A percentile compares a stretch with the other conserved stretches of the same genome.
Evolutionary conservation across 2,888 invertebrate species (phyloP).

Genomic region (Imbricaverruca yamaguchii): DNA sequence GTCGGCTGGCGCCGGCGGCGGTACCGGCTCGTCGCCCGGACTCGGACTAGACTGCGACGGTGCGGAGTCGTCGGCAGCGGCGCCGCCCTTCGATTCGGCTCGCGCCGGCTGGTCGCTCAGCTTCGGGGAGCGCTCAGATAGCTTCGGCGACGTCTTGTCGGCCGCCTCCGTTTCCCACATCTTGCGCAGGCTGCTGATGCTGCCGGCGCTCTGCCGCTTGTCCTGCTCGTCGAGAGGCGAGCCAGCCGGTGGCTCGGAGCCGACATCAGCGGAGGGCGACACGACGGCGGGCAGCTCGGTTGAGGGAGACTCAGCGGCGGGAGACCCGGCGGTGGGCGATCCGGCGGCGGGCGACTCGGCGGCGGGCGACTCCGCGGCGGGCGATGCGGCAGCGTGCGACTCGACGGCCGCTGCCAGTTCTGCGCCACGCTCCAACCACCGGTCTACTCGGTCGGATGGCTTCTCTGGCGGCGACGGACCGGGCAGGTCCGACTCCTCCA

Average conservation of each 20-base stretch:
- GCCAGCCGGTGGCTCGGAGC: constrained; percentile 36
- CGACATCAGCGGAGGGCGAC: constrained; percentile 35
- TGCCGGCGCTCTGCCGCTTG: constrained; percentile 82
- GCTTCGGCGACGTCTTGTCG: constrained; percentile 29
- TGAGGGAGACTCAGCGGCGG: constrained; percentile 40
- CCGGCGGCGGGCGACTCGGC: constrained; percentile 41
- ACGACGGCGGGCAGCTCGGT: constrained; percentile 40
- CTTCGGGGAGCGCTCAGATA: constrained; percentile 30
- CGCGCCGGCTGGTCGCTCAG: constrained; percentile 1
- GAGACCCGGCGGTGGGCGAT: constrained; percentile 10
- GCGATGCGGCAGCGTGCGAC: constrained; percentile 15
- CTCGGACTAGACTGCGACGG: constrained; percentile 24
- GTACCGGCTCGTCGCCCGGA: constrained; percentile 23
- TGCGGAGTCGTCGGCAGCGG: neutral
- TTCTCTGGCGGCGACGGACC: constrained; percentile 27
- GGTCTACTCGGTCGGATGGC: neutral
- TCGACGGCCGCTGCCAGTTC: constrained; percentile 24
- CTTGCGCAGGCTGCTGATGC: constrained; percentile 84
- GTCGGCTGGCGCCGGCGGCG: constrained; percentile 29
- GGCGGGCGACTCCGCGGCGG: constrained; percentile 40
- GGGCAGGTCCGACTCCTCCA: neutral
- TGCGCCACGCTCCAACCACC: constrained; percentile 29
- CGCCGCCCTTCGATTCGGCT: neutral
- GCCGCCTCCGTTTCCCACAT: constrained; percentile 66
- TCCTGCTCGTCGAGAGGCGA: constrained; percentile 61